Base-by-base conservation (phyloP, 2,888 invertebrate genomes). In the Melitaea athalia region DNA sequence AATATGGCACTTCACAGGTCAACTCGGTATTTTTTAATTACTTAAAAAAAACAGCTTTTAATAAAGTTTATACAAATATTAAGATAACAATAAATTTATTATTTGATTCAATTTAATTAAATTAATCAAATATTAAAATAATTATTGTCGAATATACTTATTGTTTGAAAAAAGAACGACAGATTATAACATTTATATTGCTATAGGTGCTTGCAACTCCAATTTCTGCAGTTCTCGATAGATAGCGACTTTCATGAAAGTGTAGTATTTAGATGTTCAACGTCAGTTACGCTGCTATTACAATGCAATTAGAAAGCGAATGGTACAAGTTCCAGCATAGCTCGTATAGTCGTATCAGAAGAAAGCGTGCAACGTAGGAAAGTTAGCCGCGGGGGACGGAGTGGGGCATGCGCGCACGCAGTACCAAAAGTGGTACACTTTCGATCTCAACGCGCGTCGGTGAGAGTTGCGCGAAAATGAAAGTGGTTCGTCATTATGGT, bases 401-500 rank as follows among this genome's bases (percentile, higher is more conserved):
- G 79, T 79, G 80, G 80, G 81, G 79, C 76, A 74, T 88, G 91
- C 89, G 90, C 91, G 83, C 85, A 87, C 92, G 91, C 92, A 89
- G 85, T 81, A 77, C 82, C 84, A 77, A 84, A 91, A 90, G 92
- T 92, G 84, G 91, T 88, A 91, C 92, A 92, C 92, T 91, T 91
- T 92, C 92, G 87, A 90, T 93, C 89, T 91, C 88, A 77, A 87
- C 87, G 85, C 84, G 87, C 87, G 82, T 78, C 79, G 84, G 91
- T 91, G 90, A 92, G 92, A 93, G 93, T 93, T 93, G 93, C 91
- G 91, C 89, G 93, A 94, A 94, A 93, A 94, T 92, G 94, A 94
- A 94, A 92, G 93, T 94, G 86, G 88, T 93, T 79, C 89, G 93
- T 89, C 87, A 91, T 91, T 88, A 89, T 90, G 90, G 85, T 91